Base-by-base conservation (phyloP, 2,888 invertebrate genomes). In the Euphydryas editha region DNA sequence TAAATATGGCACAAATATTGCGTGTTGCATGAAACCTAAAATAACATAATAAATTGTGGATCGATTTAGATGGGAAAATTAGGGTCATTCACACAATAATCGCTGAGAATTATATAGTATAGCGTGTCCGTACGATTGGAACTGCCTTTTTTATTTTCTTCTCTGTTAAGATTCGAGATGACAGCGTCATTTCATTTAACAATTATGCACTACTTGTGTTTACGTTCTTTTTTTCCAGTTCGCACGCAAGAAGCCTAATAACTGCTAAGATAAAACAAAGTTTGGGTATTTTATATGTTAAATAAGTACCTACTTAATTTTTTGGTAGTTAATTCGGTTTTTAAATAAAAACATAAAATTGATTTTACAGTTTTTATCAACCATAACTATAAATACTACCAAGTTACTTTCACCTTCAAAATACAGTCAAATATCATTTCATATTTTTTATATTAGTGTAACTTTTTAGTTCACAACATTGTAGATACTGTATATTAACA, bases 1-100 rank as follows among this genome's bases (percentile, higher is more conserved):
- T 21, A 11, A 54, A 54, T 17, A 24, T n/a, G 56, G 56, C 36
- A 47, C 39, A 56, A 47, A 55, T n/a, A 56, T 62, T 62, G 68
- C 70, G 70, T 71, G 70, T 64, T 44, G 51, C 70, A 66, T 68
- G 66, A 65, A 24, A 55, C 61, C 30, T 20, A 20, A 46, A 63
- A 39, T 59, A 30, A 18, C 24, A 59, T 39, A 46, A 17, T 42
- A 46, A 59, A 54, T 54, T 20, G 46, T 20, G 39, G 24, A 65
- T 66, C 24, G 20, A 51, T 58, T 66, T 63, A 66, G 65, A 68
- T 60, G 30, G 56, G 42, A 15, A 60, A 68, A 62, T 62, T 59
- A 47, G 46, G 65, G 59, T 62, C 55, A 37, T 59, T 65, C 62
- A 62, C 54, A 58, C 36, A 39, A 54, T 54, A 36, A 54, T 54